phyloP scores from a whole-genome alignment of 1,140 invertebrate genomes.

The Euura lappo region DNA sequence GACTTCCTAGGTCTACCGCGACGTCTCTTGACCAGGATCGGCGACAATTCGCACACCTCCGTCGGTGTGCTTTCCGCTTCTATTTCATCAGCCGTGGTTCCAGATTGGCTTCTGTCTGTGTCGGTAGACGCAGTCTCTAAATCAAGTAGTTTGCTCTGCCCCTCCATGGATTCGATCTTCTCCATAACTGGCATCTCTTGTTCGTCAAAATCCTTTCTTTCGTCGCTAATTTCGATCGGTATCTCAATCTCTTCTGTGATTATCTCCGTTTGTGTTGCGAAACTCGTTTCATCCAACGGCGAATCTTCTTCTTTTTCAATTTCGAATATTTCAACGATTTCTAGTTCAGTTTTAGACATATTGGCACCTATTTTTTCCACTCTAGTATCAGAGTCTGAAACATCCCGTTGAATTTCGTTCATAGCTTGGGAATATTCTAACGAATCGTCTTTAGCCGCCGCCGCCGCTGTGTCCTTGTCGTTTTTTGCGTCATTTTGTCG shows the following conservation, averaged over 20 bases:
- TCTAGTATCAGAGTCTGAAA: constrained; percentile 13
- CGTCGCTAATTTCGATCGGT: constrained; percentile 14
- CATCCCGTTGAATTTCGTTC: constrained; percentile 8
- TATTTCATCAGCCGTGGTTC: background rate
- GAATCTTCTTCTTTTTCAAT: constrained; percentile 40
- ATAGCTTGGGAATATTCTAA: constrained; percentile 19
- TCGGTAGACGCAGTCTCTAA: background rate
- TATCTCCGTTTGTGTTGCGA: background rate
- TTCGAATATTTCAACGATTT: constrained; percentile 55
- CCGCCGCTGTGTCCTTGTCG: constrained; percentile 19
- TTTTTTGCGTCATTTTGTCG: constrained; percentile 29
- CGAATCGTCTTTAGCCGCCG: constrained; percentile 8
- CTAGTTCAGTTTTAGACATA: constrained; percentile 36
- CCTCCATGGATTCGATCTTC: constrained; percentile 9
- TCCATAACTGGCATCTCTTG: background rate
- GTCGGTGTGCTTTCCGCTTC: background rate
- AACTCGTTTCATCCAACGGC: background rate
- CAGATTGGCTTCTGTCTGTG: background rate
- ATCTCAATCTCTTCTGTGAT: background rate
- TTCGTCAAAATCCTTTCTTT: background rate
- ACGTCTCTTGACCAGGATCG: constrained; percentile 20
- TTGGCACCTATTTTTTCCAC: constrained; percentile 15
- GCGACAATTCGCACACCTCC: background rate
- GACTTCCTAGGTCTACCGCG: constrained; percentile 7
- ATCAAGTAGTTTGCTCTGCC: constrained; percentile 1